A percentile compares a stretch with the other conserved stretches of the same genome.
Conservation (phyloP, 2,797 vertebrate genomes). For the Anguilla pacifica region DNA sequence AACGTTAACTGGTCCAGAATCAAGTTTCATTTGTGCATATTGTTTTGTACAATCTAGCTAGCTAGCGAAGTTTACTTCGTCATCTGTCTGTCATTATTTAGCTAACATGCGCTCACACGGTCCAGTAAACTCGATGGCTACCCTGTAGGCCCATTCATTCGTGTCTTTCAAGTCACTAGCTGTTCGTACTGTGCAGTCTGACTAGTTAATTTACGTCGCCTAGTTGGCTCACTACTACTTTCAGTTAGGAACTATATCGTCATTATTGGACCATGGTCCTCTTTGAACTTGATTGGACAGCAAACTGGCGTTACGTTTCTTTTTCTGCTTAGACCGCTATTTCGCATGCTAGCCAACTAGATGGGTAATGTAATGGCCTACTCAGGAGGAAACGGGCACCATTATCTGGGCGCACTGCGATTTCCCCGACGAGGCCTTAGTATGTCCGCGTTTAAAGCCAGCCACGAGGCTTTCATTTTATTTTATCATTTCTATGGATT, state of each 20-base stretch:
- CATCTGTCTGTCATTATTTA: not conserved
- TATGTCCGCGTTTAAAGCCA: not conserved
- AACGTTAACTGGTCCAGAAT: not conserved
- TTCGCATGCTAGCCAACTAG: not conserved
- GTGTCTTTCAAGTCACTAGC: not conserved
- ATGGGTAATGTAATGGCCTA: not conserved
- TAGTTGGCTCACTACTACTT: not conserved
- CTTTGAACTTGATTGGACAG: not conserved
- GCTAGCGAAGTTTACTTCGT: not conserved
- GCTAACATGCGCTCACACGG: not conserved
- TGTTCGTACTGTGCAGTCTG: not conserved
- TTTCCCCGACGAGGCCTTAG: not conserved
- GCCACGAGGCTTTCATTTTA: not conserved
- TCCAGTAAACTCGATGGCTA: not conserved
- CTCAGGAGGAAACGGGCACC: slow-evolving; percentile 2
- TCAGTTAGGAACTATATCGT: not conserved
- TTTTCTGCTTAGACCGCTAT: not conserved
- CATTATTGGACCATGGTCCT: not conserved
- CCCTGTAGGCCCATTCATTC: not conserved
- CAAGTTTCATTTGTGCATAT: too few species aligned
- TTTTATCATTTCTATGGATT: not conserved
- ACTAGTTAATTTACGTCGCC: not conserved
- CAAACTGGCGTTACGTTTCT: not conserved
- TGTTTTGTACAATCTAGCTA: not conserved
- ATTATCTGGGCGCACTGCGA: not conserved